phyloP scores from a whole-genome alignment of 2,888 invertebrate genomes.

The Drosophila falleni region DNA sequence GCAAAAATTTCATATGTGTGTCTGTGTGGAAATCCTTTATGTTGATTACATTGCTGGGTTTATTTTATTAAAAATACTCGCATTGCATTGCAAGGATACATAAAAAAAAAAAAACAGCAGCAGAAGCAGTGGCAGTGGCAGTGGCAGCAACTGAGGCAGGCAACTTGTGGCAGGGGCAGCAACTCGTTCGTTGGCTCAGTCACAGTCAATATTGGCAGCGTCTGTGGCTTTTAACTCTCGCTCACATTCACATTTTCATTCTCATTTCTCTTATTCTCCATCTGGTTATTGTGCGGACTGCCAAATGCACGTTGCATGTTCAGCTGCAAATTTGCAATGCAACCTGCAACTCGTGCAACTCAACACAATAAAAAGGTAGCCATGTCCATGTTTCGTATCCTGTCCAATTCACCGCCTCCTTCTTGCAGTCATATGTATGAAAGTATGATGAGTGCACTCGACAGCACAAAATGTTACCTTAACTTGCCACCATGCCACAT shows the following conservation, averaged over 20 bases:
- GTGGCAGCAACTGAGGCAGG: slow-evolving; percentile 37
- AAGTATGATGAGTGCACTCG: slow-evolving; percentile 78
- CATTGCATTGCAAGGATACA: slow-evolving; percentile 73
- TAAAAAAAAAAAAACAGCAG: slow-evolving; percentile 44
- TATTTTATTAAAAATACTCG: slow-evolving; percentile 84
- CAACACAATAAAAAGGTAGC: slow-evolving; percentile 61
- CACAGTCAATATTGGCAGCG: slow-evolving; percentile 81
- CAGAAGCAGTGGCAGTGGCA: slow-evolving; percentile 30
- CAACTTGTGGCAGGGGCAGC: slow-evolving; percentile 31
- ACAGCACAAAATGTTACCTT: slow-evolving; percentile 69
- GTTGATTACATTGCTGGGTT: slow-evolving; percentile 84
- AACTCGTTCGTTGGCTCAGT: slow-evolving; percentile 57
- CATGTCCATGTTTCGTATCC: slow-evolving; percentile 46
- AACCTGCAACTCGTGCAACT: slow-evolving; percentile 45
- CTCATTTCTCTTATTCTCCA: slow-evolving; percentile 29
- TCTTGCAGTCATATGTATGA: slow-evolving; percentile 19
- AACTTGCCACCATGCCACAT: neutral
- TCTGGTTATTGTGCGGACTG: slow-evolving; percentile 71
- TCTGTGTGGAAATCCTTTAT: slow-evolving; percentile 83
- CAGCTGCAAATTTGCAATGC: slow-evolving; percentile 78
- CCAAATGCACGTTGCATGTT: slow-evolving; percentile 81
- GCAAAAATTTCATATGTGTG: slow-evolving; percentile 43
- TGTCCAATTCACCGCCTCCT: slow-evolving; percentile 9
- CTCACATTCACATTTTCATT: slow-evolving; percentile 6
- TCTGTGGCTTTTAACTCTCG: slow-evolving; percentile 62